Conservation (phyloP, 2,888 invertebrate genomes). For the Erannis defoliaria region DNA sequence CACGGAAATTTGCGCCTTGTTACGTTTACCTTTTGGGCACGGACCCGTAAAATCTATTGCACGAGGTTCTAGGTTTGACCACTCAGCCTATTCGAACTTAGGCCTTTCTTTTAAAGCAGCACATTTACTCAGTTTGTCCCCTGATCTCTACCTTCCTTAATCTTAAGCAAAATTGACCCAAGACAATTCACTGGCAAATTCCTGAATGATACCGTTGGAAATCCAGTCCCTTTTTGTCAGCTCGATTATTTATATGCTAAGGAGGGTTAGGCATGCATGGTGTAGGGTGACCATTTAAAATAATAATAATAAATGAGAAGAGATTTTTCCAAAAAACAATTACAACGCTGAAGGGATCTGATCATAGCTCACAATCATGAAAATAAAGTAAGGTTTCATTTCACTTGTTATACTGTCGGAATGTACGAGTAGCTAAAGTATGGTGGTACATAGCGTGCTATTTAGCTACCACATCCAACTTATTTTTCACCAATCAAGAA, state of each 20-base stretch:
- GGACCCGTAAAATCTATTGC: not conserved
- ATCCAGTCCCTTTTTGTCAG: slow-evolving; percentile 53
- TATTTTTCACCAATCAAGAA: too few relatives aligned
- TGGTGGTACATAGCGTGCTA: too few relatives aligned
- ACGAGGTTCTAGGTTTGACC: not conserved
- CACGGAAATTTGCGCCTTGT: too few relatives aligned
- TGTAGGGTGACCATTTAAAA: slow-evolving; percentile 19
- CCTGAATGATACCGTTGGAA: slow-evolving; percentile 46
- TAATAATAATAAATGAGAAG: too few relatives aligned
- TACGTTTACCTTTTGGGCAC: too few relatives aligned
- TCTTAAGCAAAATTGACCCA: slow-evolving; percentile 40
- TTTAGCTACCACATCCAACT: too few relatives aligned
- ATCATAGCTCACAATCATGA: too few relatives aligned
- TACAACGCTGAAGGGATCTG: too few relatives aligned
- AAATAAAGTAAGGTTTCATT: too few relatives aligned
- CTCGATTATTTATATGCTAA: slow-evolving; percentile 63
- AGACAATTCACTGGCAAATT: slow-evolving; percentile 46
- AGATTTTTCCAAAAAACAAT: not conserved
- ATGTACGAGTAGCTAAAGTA: too few relatives aligned
- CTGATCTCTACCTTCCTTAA: slow-evolving; percentile 19
- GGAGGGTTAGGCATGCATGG: slow-evolving; percentile 47
- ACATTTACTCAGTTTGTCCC: slow-evolving; percentile 18
- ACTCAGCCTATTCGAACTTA: not conserved
- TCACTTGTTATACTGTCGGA: too few relatives aligned
- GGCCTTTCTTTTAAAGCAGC: not conserved